Percentiles rank a stretch among this genome's conserved stretches.
Conservation (phyloP, 2,113 vertebrate species). For the Cryptotis parvus region DNA sequence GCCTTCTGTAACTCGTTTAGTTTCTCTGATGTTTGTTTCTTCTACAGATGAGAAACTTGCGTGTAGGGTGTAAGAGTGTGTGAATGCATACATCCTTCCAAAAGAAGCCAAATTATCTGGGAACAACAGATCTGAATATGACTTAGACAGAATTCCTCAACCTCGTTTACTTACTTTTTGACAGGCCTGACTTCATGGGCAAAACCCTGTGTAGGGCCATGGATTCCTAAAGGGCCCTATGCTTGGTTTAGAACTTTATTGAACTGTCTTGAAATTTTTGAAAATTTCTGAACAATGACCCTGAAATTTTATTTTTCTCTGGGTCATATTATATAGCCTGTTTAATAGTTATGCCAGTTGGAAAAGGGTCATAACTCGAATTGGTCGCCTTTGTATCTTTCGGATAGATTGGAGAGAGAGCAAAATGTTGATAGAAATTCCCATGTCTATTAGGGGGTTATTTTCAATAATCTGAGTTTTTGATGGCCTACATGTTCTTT, state of each 20-base stretch:
- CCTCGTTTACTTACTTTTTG: background rate
- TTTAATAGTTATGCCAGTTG: background rate
- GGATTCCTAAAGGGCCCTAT: accelerated
- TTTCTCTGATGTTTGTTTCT: conserved; percentile 30
- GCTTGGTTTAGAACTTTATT: background rate
- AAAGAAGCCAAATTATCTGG: background rate
- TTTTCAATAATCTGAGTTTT: conserved; percentile 9
- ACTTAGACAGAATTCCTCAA: background rate
- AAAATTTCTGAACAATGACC: background rate
- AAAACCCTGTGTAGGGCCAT: too few species aligned
- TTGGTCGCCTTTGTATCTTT: background rate
- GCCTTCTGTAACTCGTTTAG: conserved; percentile 34
- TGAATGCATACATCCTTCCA: background rate
- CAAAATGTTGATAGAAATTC: background rate
- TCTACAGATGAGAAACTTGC: conserved; percentile 3
- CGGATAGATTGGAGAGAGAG: background rate
- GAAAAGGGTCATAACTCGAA: background rate
- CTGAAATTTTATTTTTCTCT: conserved; percentile 18
- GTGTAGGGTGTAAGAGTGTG: background rate
- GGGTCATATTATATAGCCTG: background rate
- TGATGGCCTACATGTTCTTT: background rate
- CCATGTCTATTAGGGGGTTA: background rate
- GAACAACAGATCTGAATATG: background rate
- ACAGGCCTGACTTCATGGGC: background rate
- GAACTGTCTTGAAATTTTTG: background rate